Conservation (phyloP, 37 sponge, comb jelly and placozoan genomes). For the Spongilla lacustris region DNA sequence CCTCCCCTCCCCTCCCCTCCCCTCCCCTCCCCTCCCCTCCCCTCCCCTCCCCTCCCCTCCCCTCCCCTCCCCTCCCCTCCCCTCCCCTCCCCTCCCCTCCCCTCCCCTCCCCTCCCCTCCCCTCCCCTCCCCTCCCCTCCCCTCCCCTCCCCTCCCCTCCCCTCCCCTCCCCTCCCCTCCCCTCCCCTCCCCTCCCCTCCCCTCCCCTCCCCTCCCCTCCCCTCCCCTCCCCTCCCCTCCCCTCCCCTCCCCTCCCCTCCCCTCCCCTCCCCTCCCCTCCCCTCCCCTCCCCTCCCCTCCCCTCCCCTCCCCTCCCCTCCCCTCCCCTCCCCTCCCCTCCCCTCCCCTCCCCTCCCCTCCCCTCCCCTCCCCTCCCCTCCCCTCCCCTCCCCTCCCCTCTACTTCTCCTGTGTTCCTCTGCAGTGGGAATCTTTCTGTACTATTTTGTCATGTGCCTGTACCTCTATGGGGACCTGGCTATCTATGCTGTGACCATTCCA, state of each 20-base stretch:
- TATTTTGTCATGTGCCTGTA: constrained; percentile 91
- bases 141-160: neutral
- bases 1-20: neutral
- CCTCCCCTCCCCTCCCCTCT: neutral
- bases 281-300: neutral
- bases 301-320: neutral
- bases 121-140: neutral
- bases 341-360: neutral
- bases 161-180: neutral
- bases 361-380: neutral
- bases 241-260: neutral
- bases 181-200: neutral
- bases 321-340: neutral
- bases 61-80: neutral
- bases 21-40: neutral
- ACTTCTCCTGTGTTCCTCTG: neutral
- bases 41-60: neutral
- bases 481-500: constrained; percentile 93
- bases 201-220: neutral
- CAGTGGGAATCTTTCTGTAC: constrained; percentile 90
- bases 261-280: neutral
- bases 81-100: neutral
- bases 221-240: neutral
- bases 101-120: neutral
- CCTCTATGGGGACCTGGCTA: constrained; percentile 96